phyloP scores from a whole-genome alignment of 2,888 invertebrate species.

The Drosophila paranaensis region DNA sequence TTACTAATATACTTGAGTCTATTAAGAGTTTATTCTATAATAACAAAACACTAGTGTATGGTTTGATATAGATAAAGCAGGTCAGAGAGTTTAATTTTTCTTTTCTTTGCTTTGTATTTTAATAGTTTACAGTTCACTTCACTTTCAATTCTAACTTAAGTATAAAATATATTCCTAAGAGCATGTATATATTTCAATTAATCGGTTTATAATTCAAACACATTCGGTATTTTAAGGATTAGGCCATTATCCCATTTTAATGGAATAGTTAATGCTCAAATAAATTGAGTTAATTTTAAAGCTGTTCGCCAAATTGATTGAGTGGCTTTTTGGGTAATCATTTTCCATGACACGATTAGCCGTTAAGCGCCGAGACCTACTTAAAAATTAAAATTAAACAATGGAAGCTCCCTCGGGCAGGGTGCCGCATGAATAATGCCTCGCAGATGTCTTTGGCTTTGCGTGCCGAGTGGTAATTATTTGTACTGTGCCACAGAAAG shows the following conservation, averaged over 20 bases:
- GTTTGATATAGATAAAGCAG: too few species aligned
- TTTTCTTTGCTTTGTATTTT: too few species aligned
- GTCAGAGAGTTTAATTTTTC: too few species aligned
- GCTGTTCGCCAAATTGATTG: conserved; percentile 33
- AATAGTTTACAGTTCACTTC: too few species aligned
- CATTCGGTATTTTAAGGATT: background rate
- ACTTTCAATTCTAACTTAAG: too few species aligned
- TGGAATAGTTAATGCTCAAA: conserved; percentile 9
- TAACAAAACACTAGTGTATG: too few species aligned
- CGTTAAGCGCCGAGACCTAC: conserved; percentile 26
- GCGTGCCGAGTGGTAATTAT: conserved; percentile 72
- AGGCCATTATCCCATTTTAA: background rate
- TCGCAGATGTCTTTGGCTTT: conserved; percentile 40
- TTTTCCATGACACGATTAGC: conserved; percentile 27
- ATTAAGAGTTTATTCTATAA: too few species aligned
- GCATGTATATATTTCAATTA: background rate
- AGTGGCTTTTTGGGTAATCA: conserved; percentile 35
- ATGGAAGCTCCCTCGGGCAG: conserved; percentile 15
- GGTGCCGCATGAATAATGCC: conserved; percentile 43
- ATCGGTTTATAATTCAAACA: background rate
- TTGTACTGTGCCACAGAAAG: conserved; percentile 43
- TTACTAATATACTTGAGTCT: too few species aligned
- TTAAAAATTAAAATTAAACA: conserved; percentile 58
- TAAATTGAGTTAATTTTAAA: conserved; percentile 19
- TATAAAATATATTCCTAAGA: too few species aligned